Evolutionary conservation across 2,888 invertebrate species (phyloP).

Genomic region (Leptura quadrifasciata): DNA sequence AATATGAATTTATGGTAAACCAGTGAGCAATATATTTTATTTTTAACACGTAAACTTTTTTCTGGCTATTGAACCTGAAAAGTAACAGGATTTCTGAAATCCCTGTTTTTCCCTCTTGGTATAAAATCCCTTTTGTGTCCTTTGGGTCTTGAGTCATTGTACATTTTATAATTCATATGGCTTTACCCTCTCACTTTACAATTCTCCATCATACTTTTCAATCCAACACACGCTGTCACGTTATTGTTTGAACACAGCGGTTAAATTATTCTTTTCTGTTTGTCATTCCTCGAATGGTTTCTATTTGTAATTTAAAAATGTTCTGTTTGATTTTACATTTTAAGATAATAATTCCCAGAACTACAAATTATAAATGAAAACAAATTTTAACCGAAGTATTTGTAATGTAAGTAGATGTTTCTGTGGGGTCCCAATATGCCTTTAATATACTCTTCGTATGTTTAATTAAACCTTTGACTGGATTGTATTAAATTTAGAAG

Average conservation of each 20-base stretch:
- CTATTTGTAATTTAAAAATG: constrained; percentile 34
- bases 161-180: constrained; percentile 65
- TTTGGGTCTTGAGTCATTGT: constrained; percentile 57
- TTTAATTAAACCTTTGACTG: no score
- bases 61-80: constrained; percentile 66
- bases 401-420: not conserved
- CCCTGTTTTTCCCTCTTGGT: constrained; percentile 61
- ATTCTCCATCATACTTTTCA: constrained; percentile 36
- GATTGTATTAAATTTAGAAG: no score
- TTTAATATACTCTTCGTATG: not conserved
- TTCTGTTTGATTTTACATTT: constrained; percentile 35
- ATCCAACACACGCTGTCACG: constrained; percentile 32
- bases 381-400: constrained; percentile 11
- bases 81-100: constrained; percentile 66
- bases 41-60: constrained; percentile 58
- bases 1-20: constrained; percentile 57
- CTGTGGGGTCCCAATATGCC: constrained; percentile 14
- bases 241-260: constrained; percentile 44
- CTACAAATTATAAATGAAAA: constrained; percentile 14
- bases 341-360: constrained; percentile 25
- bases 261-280: constrained; percentile 39
- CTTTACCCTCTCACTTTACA: constrained; percentile 46
- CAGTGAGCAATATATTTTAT: constrained; percentile 53
- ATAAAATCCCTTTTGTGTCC: constrained; percentile 65
- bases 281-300: constrained; percentile 29